Evolutionary conservation across 2,113 vertebrate genomes (phyloP), one percentile per base, ranked within the genome.

Genomic region (Sterna hirundo): DNA sequence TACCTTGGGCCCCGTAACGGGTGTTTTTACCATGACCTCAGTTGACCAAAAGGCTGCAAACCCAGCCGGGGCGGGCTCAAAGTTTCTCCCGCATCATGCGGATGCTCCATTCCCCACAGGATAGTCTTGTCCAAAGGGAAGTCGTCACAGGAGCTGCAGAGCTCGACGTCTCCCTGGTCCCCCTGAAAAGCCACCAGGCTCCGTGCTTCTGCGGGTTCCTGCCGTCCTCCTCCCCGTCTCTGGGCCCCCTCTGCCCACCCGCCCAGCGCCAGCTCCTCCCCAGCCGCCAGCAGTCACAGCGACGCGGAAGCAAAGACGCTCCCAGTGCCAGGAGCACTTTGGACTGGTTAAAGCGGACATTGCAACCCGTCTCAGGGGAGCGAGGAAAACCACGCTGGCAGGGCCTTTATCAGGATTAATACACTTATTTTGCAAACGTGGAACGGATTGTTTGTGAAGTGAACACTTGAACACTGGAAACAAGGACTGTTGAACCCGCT

Each of bases 61-160:
- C 6, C 2, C 40, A 32, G 21, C 8, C 1, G 0, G 18, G 2
- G 14, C 5, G 10, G n/a, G n/a, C n/a, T 49, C 20, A 5, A 10
- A 61, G 36, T 9, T 44, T 42, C 30, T 71, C 44, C 32, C 5
- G 11, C 11, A n/a, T 11, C 55, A 23, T 30, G 15, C 46, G 40
- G 46, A 60, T 3, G 18, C 18, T 47, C 40, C 1, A 0, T 5
- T 23, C 14, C 46, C 21, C 26, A 18, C 30, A 7, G 19, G 8
- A 64, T 20, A 42, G 15, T 13, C 40, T 15, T 7, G 36, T 4
- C 25, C n/a, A 16, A 40, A 36, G 40, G n/a, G 25, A 83, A 34
- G 23, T 17, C 38, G 22, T 20, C 36, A 32, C 36, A 27, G 27
- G 27, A 44, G 19, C 27, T 8, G 36, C 47, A 30, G 42, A 69